Base-by-base conservation (phyloP, 2,888 invertebrate species). In the Bombyx huttoni region DNA sequence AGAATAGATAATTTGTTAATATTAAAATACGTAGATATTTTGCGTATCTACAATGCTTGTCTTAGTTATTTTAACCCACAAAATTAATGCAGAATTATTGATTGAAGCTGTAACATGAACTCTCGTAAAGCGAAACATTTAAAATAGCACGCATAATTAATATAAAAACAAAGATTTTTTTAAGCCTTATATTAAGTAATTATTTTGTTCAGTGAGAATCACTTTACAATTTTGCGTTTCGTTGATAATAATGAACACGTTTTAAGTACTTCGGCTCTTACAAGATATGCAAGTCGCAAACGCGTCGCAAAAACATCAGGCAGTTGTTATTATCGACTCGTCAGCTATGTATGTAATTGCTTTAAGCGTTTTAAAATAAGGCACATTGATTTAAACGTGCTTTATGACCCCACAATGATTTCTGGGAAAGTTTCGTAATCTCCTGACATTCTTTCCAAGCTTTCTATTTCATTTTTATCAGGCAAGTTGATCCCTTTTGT, bases 401-500 rank as follows among this genome's bases (percentile, higher is more conserved):
- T 50, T 14, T 40, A 51, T 34, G 40, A 49, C 49, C 47, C 49
- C 51, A 13, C 51, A 56, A 51, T 50, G 58, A 61, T 56, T 54
- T 51, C 57, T 48, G 50, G 8, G 40, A 49, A 51, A 53, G 54
- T 53, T 59, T 49, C 56, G 54, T 58, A 57, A 59, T 58, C 60
- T 51, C 24, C 35, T 5, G 34, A 65, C 62, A 63, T 63, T 64
- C 63, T 62, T 53, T 59, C 55, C 58, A 62, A 59, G 52, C 56
- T 60, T 52, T 58, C 55, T 60, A 57, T 52, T 53, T 64, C 57
- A 51, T 59, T 61, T 56, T 62, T 56, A 60, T 56, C 60, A 61
- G 59, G 60, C 64, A 61, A 59, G 56, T 53, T 66, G 61, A 58
- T 66, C 60, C 58, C 63, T 60, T 54, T 60, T 61, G 65, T 58